Evolutionary conservation across 2,797 vertebrate species (phyloP), one percentile per base, ranked within the genome.

Genomic region (Cossypha dichroa): DNA sequence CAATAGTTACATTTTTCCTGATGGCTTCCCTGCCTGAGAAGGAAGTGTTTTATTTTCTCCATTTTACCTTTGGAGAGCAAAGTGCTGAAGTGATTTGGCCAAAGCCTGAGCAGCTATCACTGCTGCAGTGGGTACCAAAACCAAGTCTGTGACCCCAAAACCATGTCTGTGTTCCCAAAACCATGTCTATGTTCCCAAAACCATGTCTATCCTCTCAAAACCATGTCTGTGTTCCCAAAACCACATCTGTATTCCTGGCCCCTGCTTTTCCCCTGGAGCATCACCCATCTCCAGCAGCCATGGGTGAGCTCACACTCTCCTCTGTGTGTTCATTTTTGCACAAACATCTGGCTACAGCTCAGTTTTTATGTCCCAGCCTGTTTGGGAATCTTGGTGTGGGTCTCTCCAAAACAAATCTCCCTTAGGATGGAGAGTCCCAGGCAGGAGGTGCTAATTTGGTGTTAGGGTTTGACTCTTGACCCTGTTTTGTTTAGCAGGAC

Each of bases 131-230:
- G 16, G 23, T 67, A 62, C 43, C 31, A 64, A 34, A 34, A 34
- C 33, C 33, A 34, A 34, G 33, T 34, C 33, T 34, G 33, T 34
- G 33, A 34, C 33, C 33, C 33, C 33, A 34, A 34, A 34, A 34
- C 33, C 33, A 34, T 34, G 33, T 34, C 33, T 34, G 33, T 34
- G 33, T 8, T 34, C 33, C 33, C 33, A 34, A 46, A 46, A 15
- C 45, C 13, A 28, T 0, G 0, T 34, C 25, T 43, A 18, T 41
- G 40, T 4, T 8, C 40, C 40, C 40, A 4, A 13, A 62, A 45
- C 28, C 58, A 14, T 1, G 4, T 22, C 59, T 21, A 17, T 40
- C 3, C 15, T 40, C 38, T 34, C 56, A 36, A 36, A 36, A 38
- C 36, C 13, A 13, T 2, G 1, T 13, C 29, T 34, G 6, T 66